Evolutionary conservation across 1,140 invertebrate species (phyloP), one percentile per base, ranked within the genome.

Genomic region (Amphibalanus amphitrite): DNA sequence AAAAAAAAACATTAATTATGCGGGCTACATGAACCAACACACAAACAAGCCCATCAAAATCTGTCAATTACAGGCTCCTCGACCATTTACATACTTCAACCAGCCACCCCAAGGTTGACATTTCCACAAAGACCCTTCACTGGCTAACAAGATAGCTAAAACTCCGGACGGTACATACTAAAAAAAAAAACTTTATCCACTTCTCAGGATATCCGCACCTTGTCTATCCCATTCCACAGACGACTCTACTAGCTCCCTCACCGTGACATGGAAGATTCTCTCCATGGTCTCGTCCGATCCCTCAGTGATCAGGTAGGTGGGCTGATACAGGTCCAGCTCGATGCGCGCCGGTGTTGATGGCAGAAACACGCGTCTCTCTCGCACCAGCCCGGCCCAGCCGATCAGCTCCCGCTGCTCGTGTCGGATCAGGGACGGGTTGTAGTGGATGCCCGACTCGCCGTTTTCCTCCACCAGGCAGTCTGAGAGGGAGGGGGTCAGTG

Each of bases 391-490:
- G 28, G 95, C 91, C 95, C 95, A 97, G 0, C 93, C 92, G 15
- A 92, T 88, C 69, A 97, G 84, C 83, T 97, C 94, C 80, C 91
- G 84, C 79, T 96, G 93, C 77, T 95, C 88, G 4, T 88, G 77
- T 15, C 89, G 87, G 15, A 89, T 88, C 67, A 98, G 83, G 20
- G 89, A 88, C 3, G 95, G 92, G 83, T 98, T 90, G 78, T 98
- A 96, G 72, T 89, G 86, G 74, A 99, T 89, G 0, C 95, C 97
- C 69, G 91, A 89, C 69, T 90, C 84, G 69, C 85, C 84, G 79
- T 98, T 99, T 71, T 91, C 88, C 79, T 91, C 89, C 69, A 96
- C 88, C 23, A 83, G 80, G 13, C 88, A 88, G 65, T 87, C 79
- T 79, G 69, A 26, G 72, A 6, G 26, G 38, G 6, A 17, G 38